Evolutionary conservation across 1,140 invertebrate genomes (phyloP).

Genomic region (Brachionus sp.): DNA sequence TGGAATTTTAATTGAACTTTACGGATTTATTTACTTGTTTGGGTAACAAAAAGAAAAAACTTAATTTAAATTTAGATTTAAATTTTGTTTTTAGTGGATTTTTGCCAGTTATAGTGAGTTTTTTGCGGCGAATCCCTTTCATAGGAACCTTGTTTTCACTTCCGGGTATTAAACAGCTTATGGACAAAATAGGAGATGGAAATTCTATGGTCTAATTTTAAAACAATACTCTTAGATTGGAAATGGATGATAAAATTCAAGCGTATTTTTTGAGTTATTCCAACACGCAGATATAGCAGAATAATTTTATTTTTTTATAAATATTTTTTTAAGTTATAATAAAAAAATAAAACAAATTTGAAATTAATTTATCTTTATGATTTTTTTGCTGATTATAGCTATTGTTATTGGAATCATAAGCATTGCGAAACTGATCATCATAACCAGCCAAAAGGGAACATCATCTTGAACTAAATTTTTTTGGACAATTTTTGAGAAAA

Average conservation of each 20-base stretch:
- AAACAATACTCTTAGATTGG: not conserved
- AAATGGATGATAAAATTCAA: not conserved
- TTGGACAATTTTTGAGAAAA: no score
- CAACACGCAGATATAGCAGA: not conserved
- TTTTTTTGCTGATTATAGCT: not conserved
- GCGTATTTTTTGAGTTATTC: not conserved
- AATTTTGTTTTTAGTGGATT: slow-evolving; percentile 63
- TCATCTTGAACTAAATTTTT: not conserved
- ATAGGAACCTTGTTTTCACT: slow-evolving; percentile 65
- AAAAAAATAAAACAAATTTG: not conserved
- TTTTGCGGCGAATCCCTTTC: slow-evolving; percentile 66
- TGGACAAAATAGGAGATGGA: slow-evolving; percentile 36
- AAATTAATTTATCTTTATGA: not conserved
- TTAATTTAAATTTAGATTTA: not conserved
- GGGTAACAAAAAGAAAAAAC: slow-evolving; percentile 57
- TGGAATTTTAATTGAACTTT: slow-evolving; percentile 90
- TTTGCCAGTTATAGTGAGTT: slow-evolving; percentile 68
- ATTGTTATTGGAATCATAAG: not conserved
- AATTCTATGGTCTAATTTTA: slow-evolving; percentile 40
- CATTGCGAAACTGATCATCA: not conserved
- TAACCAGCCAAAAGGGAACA: not conserved
- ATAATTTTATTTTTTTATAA: not conserved
- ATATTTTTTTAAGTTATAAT: not conserved
- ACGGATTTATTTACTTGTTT: slow-evolving; percentile 67
- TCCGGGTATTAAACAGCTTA: slow-evolving; percentile 65